A percentile compares a stretch with the other conserved stretches of the same genome.
These are phyloP conservation scores for Muschampia plurimacula DNA, from an alignment of 2,888 invertebrate genomes.

Conservation along the genomic window DNA sequence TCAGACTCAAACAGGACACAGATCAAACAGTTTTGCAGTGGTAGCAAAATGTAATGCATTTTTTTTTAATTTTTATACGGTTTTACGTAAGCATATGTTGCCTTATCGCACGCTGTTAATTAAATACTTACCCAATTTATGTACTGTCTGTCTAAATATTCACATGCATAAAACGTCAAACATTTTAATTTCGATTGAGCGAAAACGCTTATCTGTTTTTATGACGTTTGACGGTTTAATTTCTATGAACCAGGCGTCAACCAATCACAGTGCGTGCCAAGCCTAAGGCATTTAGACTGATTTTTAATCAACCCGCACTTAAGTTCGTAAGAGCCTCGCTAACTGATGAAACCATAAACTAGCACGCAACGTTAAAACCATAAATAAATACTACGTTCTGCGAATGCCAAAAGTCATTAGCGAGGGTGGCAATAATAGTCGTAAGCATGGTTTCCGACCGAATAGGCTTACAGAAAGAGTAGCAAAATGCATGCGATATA, in stretches of 20 bases:
- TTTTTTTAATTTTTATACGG: no score
- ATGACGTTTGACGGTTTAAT: neutral
- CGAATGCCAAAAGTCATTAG: slow-evolving; percentile 55
- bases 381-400: slow-evolving; percentile 44
- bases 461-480: neutral
- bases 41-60: no score
- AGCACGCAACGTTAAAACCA: slow-evolving; percentile 50
- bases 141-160: no score
- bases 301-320: slow-evolving; percentile 30
- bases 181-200: no score
- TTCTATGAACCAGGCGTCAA: slow-evolving; percentile 1
- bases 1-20: no score
- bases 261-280: neutral
- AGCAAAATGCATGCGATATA: no score
- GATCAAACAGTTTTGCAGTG: no score
- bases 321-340: slow-evolving; percentile 23
- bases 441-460: slow-evolving; percentile 13
- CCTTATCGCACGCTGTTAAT: no score
- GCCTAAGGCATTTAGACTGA: slow-evolving; percentile 10
- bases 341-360: slow-evolving; percentile 36
- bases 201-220: neutral
- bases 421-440: slow-evolving; percentile 32
- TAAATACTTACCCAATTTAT: no score
- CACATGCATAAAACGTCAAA: no score
- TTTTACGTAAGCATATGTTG: no score